Evolutionary conservation across 2,888 invertebrate species (phyloP).

Genomic region (Cotesia congregata): DNA sequence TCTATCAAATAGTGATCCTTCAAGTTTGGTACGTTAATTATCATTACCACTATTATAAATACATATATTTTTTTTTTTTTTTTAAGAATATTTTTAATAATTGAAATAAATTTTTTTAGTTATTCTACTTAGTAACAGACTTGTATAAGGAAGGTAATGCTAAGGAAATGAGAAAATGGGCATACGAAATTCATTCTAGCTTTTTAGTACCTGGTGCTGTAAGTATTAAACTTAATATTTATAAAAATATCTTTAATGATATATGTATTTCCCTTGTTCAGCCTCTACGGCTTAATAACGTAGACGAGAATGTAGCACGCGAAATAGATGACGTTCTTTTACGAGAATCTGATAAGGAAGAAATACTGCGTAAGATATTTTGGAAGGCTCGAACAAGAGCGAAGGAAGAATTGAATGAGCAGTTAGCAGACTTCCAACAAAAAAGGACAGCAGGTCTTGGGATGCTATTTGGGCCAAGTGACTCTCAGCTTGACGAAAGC

Average conservation of each 20-base stretch:
- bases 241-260: neutral
- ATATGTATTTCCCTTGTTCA: conserved; percentile 51
- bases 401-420: conserved; percentile 84
- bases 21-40: conserved; percentile 74
- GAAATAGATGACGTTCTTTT: conserved; percentile 91
- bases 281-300: conserved; percentile 84
- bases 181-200: conserved; percentile 98
- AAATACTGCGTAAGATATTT: conserved; percentile 87
- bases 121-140: conserved; percentile 93
- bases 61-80: conserved; percentile 16
- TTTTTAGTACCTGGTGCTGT: conserved; percentile 93
- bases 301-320: conserved; percentile 89
- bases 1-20: conserved; percentile 86
- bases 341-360: conserved; percentile 90
- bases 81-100: conserved; percentile 1
- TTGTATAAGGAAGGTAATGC: conserved; percentile 87
- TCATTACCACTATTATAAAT: neutral
- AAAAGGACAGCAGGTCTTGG: conserved; percentile 92
- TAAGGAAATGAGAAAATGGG: conserved; percentile 97
- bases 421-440: conserved; percentile 87
- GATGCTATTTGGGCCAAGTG: conserved; percentile 89
- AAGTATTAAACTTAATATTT: conserved; percentile 64
- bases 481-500: conserved; percentile 83
- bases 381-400: conserved; percentile 89
- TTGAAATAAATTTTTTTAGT: conserved; percentile 67